Evolutionary conservation across 2,113 vertebrate genomes (phyloP), one percentile per base, ranked within the genome.

Genomic region (Cervus canadensis): DNA sequence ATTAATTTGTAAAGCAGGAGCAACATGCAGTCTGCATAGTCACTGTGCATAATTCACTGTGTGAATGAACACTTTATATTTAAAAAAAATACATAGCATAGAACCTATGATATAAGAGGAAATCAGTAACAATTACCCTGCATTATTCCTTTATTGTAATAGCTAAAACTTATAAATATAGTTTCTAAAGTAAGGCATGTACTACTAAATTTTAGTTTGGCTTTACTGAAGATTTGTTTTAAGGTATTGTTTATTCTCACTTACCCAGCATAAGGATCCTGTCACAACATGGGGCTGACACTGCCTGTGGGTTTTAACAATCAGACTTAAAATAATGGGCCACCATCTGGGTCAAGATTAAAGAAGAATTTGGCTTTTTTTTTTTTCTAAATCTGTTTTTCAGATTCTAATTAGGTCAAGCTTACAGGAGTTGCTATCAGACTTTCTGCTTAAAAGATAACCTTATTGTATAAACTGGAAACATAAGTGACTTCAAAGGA

Each of bases 401-500:
- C 3, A n/a, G 17, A 87, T 60, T 96, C 62, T 74, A 96, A 96
- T 95, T 96, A 97, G 50, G 60, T 50, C 52, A 87, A 43, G 1
- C 28, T 84, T 81, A 12, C 25, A 76, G 48, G 76, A 78, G 48
- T 54, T 84, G 11, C 40, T 81, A 76, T 79, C n/a, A 89, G 40
- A 52, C 4, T 87, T 97, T 79, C 28, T 78, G 60, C 14, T 82
- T 95, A 71, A 97, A 87, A 91, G 91, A 88, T 92, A 97, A 67
- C 33, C 30, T 13, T 26, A 57, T 84, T 96, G 16, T 74, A 92
- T 86, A 79, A 93, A 81, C 30, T 74, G 57, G 30, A 95, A 89
- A 60, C 56, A 86, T 30, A 94, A 97, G 82, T 96, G 57, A 92
- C 52, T n/a, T 94, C 59, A 88, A 96, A 95, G 56, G 43, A 67